A percentile compares a stretch with the other conserved stretches of the same genome.
Conservation (phyloP, 2,888 invertebrate genomes). For the Zootermopsis nevadensis region DNA sequence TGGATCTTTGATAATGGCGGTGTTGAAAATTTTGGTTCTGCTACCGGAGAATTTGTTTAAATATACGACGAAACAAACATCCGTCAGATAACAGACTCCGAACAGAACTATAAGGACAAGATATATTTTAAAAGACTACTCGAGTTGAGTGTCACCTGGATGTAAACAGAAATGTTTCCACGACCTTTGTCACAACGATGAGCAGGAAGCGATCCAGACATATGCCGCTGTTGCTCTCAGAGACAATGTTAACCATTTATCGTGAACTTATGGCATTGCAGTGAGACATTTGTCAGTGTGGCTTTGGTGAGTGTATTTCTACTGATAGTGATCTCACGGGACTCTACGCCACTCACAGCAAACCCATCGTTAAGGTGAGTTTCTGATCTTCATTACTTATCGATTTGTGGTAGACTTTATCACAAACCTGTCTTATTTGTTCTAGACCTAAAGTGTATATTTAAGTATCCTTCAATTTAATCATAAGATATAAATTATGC, state of each 20-base stretch:
- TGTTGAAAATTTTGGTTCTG: too few species aligned
- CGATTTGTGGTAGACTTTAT: too few species aligned
- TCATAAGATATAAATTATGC: too few species aligned
- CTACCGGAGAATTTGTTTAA: too few species aligned
- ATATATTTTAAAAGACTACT: background rate
- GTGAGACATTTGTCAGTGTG: background rate
- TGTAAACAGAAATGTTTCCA: background rate
- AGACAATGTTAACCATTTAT: background rate
- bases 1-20: too few species aligned
- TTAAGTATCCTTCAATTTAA: too few species aligned
- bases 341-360: background rate
- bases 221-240: background rate
- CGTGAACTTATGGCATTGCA: background rate
- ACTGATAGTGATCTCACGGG: conserved; percentile 10
- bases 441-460: too few species aligned
- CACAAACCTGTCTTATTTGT: too few species aligned
- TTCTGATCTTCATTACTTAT: background rate
- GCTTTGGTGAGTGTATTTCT: conserved; percentile 21
- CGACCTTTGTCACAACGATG: background rate
- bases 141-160: background rate
- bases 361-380: background rate
- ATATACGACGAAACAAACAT: too few species aligned
- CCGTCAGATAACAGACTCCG: too few species aligned
- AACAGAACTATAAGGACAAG: too few species aligned
- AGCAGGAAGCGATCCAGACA: background rate